Evolutionary conservation across 2,888 invertebrate species (phyloP), one percentile per base, ranked within the genome.

Genomic region (Tenodera sinensis): DNA sequence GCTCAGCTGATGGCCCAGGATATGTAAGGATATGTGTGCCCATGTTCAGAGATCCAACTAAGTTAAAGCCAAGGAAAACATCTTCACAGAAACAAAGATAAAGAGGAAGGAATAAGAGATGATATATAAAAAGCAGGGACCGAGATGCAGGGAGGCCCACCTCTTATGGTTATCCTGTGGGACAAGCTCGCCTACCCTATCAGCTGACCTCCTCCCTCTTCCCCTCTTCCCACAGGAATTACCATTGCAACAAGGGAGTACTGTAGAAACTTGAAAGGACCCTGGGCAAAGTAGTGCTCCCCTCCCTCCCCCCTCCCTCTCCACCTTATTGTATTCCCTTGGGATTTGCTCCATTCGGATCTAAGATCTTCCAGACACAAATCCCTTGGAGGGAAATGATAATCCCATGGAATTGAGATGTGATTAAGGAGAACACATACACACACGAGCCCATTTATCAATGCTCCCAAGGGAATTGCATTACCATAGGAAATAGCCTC

Each of bases 171-270:
- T 91, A 91, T 88, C 90, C 89, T 88, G 71, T n/a, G 90, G 89
- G 90, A 89, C 54, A 71, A 71, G 82, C 88, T 54, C n/a, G 54
- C 54, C 71, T 91, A 91, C 83, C 87, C 89, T 88, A 88, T 91
- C 91, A 92, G 93, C 93, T 93, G 93, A 93, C 92, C 91, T 91
- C 83, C 87, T 83, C 84, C 90, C 90, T n/a, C n/a, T n/a, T n/a
- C n/a, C 91, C 89, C 85, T 54, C 83, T 89, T 90, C 87, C 81
- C 90, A 54, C 88, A 84, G 87, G 82, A 82, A 85, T 88, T 88
- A 88, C 88, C 85, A 85, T 85, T 88, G 82, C 85, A 85, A 84
- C 84, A 9, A 88, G 88, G 47, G 83, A 83, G 54, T 28, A 84
- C 83, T 81, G 88, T 85, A 88, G 89, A 83, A 89, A 90, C 89